These are phyloP conservation scores for Epistrophella euchroma DNA, from an alignment of 2,888 invertebrate genomes.

Conservation along the genomic window DNA sequence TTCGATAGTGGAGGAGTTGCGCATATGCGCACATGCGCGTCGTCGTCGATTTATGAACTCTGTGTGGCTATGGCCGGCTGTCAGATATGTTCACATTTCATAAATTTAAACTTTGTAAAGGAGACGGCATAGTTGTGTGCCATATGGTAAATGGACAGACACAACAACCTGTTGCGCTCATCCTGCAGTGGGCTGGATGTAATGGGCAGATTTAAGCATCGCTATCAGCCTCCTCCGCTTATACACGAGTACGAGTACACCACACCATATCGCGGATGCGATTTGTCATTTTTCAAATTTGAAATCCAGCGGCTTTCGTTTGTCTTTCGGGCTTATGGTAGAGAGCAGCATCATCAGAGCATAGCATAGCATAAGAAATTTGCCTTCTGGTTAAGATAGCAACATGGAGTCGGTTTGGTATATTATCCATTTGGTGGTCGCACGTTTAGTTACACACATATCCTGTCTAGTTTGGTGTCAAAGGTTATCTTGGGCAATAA, in stretches of 20 bases:
- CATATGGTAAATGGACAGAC: conserved; percentile 63
- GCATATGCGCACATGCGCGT: not conserved
- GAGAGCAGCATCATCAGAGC: not conserved
- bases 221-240: conserved; percentile 62
- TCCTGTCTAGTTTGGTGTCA: conserved; percentile 55
- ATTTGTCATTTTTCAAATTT: conserved; percentile 75
- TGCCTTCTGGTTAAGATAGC: conserved; percentile 65
- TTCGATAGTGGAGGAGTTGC: conserved; percentile 30
- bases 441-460: conserved; percentile 32
- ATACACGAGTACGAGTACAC: conserved; percentile 8
- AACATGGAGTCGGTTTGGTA: conserved; percentile 32
- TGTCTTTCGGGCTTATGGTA: conserved; percentile 44
- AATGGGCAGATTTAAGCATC: conserved; percentile 63
- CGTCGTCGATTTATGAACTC: conserved; percentile 69
- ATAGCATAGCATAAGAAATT: conserved; percentile 22
- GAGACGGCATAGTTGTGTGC: conserved; percentile 45
- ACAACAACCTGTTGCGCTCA: conserved; percentile 69
- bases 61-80: conserved; percentile 68
- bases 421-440: conserved; percentile 27
- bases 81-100: conserved; percentile 75
- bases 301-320: conserved; percentile 70
- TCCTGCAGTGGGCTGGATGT: conserved; percentile 60
- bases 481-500: conserved; percentile 71
- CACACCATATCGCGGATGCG: conserved; percentile 64
- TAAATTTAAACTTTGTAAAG: conserved; percentile 66